Evolutionary conservation across 2,888 invertebrate species (phyloP).

Genomic region (Dryobota labecula): DNA sequence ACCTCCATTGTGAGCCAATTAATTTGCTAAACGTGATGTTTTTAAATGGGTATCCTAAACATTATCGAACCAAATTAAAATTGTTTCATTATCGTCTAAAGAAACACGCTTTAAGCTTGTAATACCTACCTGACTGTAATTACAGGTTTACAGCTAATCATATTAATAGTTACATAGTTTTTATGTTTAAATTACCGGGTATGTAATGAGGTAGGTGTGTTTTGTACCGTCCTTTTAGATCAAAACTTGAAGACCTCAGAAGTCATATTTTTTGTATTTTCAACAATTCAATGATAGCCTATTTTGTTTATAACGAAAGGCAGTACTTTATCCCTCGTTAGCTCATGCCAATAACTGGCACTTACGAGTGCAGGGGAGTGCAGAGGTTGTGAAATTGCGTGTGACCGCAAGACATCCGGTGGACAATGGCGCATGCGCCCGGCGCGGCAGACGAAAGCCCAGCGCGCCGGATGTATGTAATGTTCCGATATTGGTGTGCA

Average conservation of each 20-base stretch:
- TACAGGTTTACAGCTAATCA: conserved; percentile 63
- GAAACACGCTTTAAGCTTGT: conserved; percentile 39
- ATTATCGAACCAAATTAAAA: conserved; percentile 56
- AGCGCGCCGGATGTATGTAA: conserved; percentile 86
- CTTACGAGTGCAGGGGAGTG: conserved; percentile 77
- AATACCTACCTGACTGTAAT: conserved; percentile 64
- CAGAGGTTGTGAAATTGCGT: conserved; percentile 89
- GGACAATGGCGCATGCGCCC: conserved; percentile 82
- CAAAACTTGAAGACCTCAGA: conserved; percentile 56
- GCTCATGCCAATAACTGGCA: conserved; percentile 65
- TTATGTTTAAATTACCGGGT: conserved; percentile 62
- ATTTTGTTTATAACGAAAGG: conserved; percentile 27
- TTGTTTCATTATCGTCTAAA: conserved; percentile 51
- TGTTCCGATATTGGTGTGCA: conserved; percentile 83
- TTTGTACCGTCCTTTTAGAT: conserved; percentile 63
- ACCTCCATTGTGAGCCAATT: conserved; percentile 62
- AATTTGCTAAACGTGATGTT: conserved; percentile 60
- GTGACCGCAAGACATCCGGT: conserved; percentile 90
- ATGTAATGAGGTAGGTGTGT: conserved; percentile 64
- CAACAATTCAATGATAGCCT: conserved; percentile 19
- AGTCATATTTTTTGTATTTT: conserved; percentile 36
- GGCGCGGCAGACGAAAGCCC: conserved; percentile 79
- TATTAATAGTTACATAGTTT: conserved; percentile 66
- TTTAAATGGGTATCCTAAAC: conserved; percentile 49
- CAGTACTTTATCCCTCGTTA: conserved; percentile 51